These are phyloP conservation scores for Heteractis magnifica DNA, from an alignment of 92 coral and sea anemone species.

Conservation along the genomic window DNA sequence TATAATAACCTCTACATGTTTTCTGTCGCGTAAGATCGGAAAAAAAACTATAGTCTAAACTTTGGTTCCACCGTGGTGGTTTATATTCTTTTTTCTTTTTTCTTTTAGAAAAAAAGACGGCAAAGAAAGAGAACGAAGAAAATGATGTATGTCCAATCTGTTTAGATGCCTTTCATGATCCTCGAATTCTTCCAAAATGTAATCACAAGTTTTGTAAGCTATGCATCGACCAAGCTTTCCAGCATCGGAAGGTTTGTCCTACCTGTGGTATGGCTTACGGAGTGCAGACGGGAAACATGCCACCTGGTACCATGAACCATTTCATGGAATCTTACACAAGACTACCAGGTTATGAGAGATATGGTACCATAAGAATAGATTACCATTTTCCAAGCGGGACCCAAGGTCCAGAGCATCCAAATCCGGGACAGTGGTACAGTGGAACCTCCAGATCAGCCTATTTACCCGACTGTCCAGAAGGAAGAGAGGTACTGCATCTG, in stretches of 20 bases:
- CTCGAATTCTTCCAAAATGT: slow-evolving; percentile 47
- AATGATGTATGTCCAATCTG: slow-evolving; percentile 63
- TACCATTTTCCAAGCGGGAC: slow-evolving; percentile 31
- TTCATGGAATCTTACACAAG: neutral
- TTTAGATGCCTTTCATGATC: slow-evolving; percentile 37
- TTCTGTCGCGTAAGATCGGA: too few species aligned
- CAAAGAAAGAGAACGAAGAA: neutral
- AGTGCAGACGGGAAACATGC: slow-evolving; percentile 64
- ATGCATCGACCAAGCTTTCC: slow-evolving; percentile 56
- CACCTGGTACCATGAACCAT: slow-evolving; percentile 52
- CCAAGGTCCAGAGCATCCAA: slow-evolving; percentile 59
- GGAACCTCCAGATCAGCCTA: slow-evolving; percentile 54
- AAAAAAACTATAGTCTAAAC: too few species aligned
- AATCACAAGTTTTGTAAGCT: slow-evolving; percentile 62
- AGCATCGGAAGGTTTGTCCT: slow-evolving; percentile 48
- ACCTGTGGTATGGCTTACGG: slow-evolving; percentile 59
- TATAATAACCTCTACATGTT: too few species aligned
- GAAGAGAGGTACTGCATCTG: slow-evolving; percentile 58
- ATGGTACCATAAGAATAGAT: slow-evolving; percentile 37
- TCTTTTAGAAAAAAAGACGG: neutral
- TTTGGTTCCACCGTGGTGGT: too few species aligned
- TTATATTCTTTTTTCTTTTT: too few species aligned
- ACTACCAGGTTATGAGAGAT: slow-evolving; percentile 52
- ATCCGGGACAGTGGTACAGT: slow-evolving; percentile 48
- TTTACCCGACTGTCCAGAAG: slow-evolving; percentile 63